These are phyloP conservation scores for Corythaeola cristata DNA, from an alignment of 2,113 vertebrate genomes.

Conservation along the genomic window DNA sequence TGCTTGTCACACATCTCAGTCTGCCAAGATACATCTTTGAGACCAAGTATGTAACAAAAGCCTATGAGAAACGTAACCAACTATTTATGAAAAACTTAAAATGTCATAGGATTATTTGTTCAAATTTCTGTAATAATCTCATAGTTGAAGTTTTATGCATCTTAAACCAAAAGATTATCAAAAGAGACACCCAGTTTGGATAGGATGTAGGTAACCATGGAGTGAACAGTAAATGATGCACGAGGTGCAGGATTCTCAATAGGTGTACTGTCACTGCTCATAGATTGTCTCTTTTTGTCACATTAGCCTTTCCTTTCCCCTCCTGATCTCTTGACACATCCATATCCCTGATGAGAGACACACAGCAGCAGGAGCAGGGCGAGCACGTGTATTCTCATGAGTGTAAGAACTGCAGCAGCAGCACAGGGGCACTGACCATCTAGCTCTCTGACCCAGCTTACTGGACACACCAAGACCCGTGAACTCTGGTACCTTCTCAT, in stretches of 20 bases:
- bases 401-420: background rate
- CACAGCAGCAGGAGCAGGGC: background rate
- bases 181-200: background rate
- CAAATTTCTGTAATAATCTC: background rate
- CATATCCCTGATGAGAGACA: background rate
- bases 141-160: background rate
- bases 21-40: background rate
- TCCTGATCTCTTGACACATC: background rate
- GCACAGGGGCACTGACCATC: background rate
- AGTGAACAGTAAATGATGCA: background rate
- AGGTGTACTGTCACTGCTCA: background rate
- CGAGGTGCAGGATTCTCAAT: background rate
- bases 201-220: background rate
- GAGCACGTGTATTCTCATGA: background rate
- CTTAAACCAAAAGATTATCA: background rate
- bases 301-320: background rate
- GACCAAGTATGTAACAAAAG: background rate
- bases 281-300: background rate
- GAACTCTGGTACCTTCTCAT: background rate
- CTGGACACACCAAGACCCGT: background rate
- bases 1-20: background rate
- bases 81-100: background rate
- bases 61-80: background rate
- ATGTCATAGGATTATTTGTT: background rate
- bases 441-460: background rate